Conservation (phyloP, 2,888 invertebrate genomes). For the Caenorhabditis imperialis region DNA sequence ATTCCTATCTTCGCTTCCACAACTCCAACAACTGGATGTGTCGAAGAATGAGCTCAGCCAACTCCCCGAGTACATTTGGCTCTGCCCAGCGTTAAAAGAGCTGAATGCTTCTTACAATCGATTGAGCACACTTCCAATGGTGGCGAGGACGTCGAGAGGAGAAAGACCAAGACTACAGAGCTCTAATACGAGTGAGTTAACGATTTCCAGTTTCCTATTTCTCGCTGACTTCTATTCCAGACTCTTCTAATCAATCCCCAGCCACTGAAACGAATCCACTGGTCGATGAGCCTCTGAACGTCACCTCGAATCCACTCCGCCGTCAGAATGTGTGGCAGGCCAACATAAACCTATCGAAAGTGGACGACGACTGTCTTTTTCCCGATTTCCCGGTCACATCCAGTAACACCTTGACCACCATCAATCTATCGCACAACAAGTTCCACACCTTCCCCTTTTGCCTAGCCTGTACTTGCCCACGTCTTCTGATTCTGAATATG, state of each 20-base stretch:
- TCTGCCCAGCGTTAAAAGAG: constrained; percentile 85
- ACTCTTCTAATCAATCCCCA: constrained; percentile 25
- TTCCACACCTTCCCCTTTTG: constrained; percentile 90
- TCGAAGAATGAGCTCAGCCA: constrained; percentile 91
- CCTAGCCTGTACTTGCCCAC: constrained; percentile 90
- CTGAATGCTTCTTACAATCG: constrained; percentile 60
- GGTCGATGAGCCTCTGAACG: constrained; percentile 46
- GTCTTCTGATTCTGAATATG: constrained; percentile 89
- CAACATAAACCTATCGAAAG: constrained; percentile 60
- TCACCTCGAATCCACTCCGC: constrained; percentile 45
- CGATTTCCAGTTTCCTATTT: not conserved
- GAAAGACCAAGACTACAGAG: constrained; percentile 32
- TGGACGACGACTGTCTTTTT: constrained; percentile 79
- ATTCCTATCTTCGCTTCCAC: constrained; percentile 62
- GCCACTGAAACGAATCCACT: constrained; percentile 25
- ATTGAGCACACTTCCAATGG: constrained; percentile 60
- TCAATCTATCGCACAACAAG: constrained; percentile 90
- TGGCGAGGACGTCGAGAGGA: constrained; percentile 39
- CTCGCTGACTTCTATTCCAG: too few relatives aligned
- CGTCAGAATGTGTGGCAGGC: constrained; percentile 63
- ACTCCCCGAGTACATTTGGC: constrained; percentile 89
- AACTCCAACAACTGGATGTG: constrained; percentile 84
- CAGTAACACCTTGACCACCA: constrained; percentile 82
- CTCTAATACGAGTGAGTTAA: constrained; percentile 19
- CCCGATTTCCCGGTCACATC: constrained; percentile 64